Percentiles rank a stretch among this genome's conserved stretches.
Evolutionary conservation across 2,888 invertebrate species (phyloP).

Genomic region (Amphipyra tragopoginis): DNA sequence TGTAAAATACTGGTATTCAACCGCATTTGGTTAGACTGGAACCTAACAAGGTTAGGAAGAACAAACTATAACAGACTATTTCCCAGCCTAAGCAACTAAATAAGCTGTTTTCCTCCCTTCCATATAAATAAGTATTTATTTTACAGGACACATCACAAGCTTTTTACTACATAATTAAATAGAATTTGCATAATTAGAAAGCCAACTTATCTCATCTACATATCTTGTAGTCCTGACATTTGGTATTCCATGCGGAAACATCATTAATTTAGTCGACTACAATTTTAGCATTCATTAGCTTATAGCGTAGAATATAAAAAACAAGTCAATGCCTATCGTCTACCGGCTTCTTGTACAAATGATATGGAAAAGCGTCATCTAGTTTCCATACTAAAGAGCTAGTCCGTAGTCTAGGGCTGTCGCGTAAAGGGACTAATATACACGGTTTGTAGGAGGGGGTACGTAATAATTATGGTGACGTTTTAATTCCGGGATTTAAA

Average conservation of each 20-base stretch:
- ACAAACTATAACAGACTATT: no score
- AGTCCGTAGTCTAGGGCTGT: conserved; percentile 35
- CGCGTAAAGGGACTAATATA: neutral
- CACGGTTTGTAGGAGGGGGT: no score
- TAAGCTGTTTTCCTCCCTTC: no score
- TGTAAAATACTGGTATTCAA: no score
- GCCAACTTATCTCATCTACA: conserved; percentile 4
- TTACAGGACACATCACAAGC: no score
- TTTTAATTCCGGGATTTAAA: no score
- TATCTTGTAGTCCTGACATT: conserved; percentile 23
- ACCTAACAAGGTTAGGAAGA: no score
- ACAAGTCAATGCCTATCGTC: conserved; percentile 29
- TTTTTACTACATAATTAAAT: conserved; percentile 9
- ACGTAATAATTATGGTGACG: no score
- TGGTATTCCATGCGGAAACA: conserved; percentile 21
- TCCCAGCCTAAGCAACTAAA: no score
- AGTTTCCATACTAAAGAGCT: conserved; percentile 58
- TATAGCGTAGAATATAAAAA: conserved; percentile 46
- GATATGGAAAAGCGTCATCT: conserved; percentile 58
- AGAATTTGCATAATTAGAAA: conserved; percentile 24
- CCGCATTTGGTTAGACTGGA: no score
- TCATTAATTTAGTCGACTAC: conserved; percentile 38
- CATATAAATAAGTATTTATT: no score
- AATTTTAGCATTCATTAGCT: conserved; percentile 51
- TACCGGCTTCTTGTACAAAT: conserved; percentile 40